These are phyloP conservation scores for Anorthoa munda DNA, from an alignment of 2,888 invertebrate genomes.

Conservation along the genomic window DNA sequence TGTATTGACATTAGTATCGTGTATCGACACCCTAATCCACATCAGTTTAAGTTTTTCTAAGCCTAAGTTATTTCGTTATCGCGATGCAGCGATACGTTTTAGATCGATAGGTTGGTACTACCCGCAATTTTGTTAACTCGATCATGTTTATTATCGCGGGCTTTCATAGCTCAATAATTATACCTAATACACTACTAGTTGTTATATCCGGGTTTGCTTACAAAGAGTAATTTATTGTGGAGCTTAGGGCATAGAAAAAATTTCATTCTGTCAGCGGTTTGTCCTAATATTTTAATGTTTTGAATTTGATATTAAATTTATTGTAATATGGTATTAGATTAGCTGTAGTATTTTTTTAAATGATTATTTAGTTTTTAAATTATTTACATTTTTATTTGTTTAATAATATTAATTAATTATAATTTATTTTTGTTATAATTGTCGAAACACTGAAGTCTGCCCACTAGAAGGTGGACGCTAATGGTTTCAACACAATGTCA, in stretches of 20 bases:
- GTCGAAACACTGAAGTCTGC: no score
- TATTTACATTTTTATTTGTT: no score
- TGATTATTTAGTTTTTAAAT: no score
- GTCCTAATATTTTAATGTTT: no score
- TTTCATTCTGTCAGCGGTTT: neutral
- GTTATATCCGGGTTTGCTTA: conserved; percentile 2
- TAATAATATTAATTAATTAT: no score
- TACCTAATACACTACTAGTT: neutral
- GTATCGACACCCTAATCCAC: conserved; percentile 37
- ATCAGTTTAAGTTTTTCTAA: conserved; percentile 53
- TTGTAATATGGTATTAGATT: no score
- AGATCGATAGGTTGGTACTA: conserved; percentile 52
- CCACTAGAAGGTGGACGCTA: no score
- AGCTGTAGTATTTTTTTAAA: no score
- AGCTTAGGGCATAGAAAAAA: neutral
- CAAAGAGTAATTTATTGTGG: neutral
- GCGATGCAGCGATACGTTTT: conserved; percentile 59
- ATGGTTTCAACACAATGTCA: no score
- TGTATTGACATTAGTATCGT: neutral
- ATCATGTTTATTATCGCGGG: conserved; percentile 25
- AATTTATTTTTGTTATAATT: no score
- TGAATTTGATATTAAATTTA: no score
- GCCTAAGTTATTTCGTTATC: conserved; percentile 61
- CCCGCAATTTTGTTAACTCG: conserved; percentile 42
- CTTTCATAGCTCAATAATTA: conserved; percentile 34